Conservation (phyloP, 1,140 invertebrate genomes). For the Cyclargus thomasi region DNA sequence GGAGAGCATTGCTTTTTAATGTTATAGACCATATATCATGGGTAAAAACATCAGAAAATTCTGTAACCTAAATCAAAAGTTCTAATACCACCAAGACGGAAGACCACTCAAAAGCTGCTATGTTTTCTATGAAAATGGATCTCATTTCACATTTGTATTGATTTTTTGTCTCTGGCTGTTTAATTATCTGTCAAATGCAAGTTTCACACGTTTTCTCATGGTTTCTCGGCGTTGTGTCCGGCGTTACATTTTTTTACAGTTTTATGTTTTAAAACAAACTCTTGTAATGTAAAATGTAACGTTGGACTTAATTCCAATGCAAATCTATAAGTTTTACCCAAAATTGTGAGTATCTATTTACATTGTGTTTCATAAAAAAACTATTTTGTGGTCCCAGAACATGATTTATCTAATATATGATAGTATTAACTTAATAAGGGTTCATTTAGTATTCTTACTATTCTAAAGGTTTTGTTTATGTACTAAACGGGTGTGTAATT, state of each 20-base stretch:
- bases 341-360: constrained; percentile 52
- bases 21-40: too few relatives aligned
- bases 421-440: too few relatives aligned
- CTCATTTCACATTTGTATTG: constrained; percentile 18
- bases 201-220: constrained; percentile 70
- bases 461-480: background rate
- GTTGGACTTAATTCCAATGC: constrained; percentile 43
- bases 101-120: too few relatives aligned
- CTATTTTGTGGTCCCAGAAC: background rate
- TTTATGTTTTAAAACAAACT: constrained; percentile 54
- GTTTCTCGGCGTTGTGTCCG: constrained; percentile 72
- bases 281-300: constrained; percentile 64
- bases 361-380: constrained; percentile 32
- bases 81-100: too few relatives aligned
- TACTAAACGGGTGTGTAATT: background rate
- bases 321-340: constrained; percentile 46
- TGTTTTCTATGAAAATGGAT: too few relatives aligned
- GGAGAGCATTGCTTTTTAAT: too few relatives aligned
- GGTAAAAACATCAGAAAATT: too few relatives aligned
- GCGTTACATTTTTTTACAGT: constrained; percentile 63
- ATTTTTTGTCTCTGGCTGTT: constrained; percentile 26
- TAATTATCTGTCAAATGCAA: constrained; percentile 45
- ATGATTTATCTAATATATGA: background rate
- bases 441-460: background rate
- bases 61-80: too few relatives aligned